Evolutionary conservation across 2,113 vertebrate species (phyloP).

Genomic region (Tyto alba): DNA sequence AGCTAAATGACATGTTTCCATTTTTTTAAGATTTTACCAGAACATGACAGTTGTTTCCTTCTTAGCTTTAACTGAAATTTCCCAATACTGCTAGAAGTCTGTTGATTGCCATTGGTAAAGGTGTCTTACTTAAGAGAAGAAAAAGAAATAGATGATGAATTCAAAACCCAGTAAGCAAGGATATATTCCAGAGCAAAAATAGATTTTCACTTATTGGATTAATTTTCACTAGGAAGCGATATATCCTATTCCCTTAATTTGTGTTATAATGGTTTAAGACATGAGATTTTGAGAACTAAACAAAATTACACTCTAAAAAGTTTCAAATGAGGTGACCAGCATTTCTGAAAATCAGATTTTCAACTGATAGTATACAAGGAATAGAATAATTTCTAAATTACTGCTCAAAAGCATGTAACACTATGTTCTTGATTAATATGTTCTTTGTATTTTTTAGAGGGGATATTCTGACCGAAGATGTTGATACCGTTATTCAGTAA

Average conservation of each 20-base stretch:
- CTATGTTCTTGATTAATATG: neutral
- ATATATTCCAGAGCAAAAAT: neutral
- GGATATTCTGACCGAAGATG: neutral
- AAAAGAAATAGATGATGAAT: neutral
- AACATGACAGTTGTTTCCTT: neutral
- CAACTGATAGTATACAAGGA: neutral
- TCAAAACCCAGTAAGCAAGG: neutral
- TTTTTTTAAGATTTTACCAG: neutral
- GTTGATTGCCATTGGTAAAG: neutral
- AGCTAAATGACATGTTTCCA: neutral
- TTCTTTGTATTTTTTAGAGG: neutral
- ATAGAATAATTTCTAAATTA: neutral
- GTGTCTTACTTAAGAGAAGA: neutral
- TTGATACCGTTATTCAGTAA: conserved; percentile 18
- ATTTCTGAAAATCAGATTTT: neutral
- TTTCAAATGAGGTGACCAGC: neutral
- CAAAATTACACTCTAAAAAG: neutral
- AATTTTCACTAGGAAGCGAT: neutral
- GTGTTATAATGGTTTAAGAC: neutral
- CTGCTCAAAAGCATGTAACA: neutral
- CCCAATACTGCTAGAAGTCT: neutral
- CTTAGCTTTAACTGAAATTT: neutral
- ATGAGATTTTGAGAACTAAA: neutral
- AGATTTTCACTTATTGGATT: neutral
- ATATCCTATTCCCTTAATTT: neutral